Conservation (phyloP, 2,113 vertebrate species). For the Pagrus major region DNA sequence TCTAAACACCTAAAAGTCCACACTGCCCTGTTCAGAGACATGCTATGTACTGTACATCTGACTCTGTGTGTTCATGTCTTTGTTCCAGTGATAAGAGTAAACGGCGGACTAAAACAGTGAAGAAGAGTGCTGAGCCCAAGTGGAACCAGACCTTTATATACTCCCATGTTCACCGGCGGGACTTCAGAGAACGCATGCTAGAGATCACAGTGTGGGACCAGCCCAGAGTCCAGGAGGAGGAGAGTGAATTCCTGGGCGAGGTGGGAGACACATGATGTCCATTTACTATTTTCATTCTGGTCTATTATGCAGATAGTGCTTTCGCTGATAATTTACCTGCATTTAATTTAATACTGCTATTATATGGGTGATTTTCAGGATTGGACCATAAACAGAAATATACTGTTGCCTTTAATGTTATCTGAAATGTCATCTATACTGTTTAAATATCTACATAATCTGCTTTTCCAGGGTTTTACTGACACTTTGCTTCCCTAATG, state of each 20-base stretch:
- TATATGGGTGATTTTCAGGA: neutral
- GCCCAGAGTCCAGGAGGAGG: constrained; percentile 96
- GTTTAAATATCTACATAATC: too few relatives aligned
- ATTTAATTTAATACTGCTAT: neutral
- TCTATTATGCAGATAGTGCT: neutral
- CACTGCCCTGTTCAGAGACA: too few relatives aligned
- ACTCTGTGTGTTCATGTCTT: neutral
- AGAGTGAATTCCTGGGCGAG: constrained; percentile 98
- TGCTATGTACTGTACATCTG: too few relatives aligned
- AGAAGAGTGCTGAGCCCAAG: constrained; percentile 96
- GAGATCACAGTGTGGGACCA: constrained; percentile 99
- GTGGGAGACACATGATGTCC: constrained; percentile 69
- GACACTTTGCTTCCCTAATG: too few relatives aligned
- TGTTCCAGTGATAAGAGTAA: constrained; percentile 96
- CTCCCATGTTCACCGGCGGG: constrained; percentile 96
- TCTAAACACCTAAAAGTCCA: too few relatives aligned
- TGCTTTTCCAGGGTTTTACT: too few relatives aligned
- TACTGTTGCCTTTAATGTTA: too few relatives aligned
- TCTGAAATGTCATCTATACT: too few relatives aligned
- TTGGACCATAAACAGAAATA: neutral
- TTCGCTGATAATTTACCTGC: neutral
- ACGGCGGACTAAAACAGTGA: constrained; percentile 97
- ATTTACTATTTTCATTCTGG: neutral
- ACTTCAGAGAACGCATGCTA: constrained; percentile 98
- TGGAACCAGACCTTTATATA: constrained; percentile 99